A percentile compares a stretch with the other conserved stretches of the same genome.
Evolutionary conservation across 2,888 invertebrate genomes (phyloP).

Genomic region (Diplazon laetatorius): DNA sequence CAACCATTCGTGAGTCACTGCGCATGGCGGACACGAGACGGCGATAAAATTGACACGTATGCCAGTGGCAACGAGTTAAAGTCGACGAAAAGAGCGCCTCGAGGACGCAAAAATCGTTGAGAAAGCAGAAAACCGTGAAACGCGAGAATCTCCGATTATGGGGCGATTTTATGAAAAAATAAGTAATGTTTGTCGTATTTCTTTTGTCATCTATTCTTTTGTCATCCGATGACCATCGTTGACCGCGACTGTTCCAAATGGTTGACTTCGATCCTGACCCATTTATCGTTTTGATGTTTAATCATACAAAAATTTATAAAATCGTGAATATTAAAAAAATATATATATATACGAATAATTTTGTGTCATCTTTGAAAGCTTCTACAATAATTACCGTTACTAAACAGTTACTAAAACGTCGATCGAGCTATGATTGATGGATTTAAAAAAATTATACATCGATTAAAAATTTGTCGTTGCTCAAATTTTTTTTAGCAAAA

Average conservation of each 20-base stretch:
- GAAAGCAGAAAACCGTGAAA: no score
- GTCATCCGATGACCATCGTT: background rate
- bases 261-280: background rate
- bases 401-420: no score
- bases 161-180: no score
- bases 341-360: no score
- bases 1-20: constrained; percentile 53
- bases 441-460: no score
- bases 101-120: no score
- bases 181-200: background rate
- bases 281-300: background rate
- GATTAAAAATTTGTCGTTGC: no score
- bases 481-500: no score
- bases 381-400: no score
- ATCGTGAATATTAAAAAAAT: background rate
- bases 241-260: background rate
- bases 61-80: background rate
- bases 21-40: constrained; percentile 23
- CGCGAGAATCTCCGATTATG: no score
- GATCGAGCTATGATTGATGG: no score
- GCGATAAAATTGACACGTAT: constrained; percentile 35
- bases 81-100: background rate
- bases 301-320: background rate
- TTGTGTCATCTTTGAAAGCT: no score
- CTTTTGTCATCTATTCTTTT: background rate